A percentile compares a stretch with the other conserved stretches of the same genome.
Conservation (phyloP, 1,140 invertebrate genomes). For the Drosophila erecta region DNA sequence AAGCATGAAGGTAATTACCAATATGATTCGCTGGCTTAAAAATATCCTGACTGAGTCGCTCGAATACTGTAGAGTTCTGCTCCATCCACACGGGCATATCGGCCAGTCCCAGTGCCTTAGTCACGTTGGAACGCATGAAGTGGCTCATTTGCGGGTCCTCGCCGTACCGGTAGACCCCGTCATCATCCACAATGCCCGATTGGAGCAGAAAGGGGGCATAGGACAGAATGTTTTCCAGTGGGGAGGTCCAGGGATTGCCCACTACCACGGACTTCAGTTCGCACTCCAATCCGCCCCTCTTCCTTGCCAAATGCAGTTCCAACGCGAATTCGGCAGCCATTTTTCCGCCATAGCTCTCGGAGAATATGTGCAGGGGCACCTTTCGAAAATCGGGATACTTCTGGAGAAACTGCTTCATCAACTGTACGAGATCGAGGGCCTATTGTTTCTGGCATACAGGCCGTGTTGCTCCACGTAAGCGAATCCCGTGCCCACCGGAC, state of each 20-base stretch:
- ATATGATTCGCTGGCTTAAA: conserved; percentile 93
- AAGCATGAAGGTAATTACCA: conserved; percentile 83
- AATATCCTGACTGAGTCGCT: conserved; percentile 88
- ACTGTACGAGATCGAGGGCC: conserved; percentile 90
- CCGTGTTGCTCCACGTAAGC: conserved; percentile 89
- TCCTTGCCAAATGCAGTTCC: conserved; percentile 86
- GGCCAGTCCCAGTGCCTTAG: conserved; percentile 87
- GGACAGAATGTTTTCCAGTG: conserved; percentile 91
- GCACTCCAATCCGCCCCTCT: conserved; percentile 87
- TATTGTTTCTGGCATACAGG: conserved; percentile 88
- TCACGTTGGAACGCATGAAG: conserved; percentile 91
- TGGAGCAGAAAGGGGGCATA: conserved; percentile 89
- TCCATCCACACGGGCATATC: conserved; percentile 87
- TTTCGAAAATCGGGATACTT: conserved; percentile 88
- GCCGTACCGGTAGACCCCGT: conserved; percentile 83
- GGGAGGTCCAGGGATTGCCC: conserved; percentile 95
- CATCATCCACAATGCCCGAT: conserved; percentile 87
- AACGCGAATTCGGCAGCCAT: conserved; percentile 93
- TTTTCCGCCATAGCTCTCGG: conserved; percentile 96
- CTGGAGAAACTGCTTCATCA: conserved; percentile 88
- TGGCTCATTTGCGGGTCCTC: conserved; percentile 83
- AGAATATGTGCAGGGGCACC: conserved; percentile 92
- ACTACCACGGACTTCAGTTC: conserved; percentile 92
- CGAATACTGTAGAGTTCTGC: conserved; percentile 88
- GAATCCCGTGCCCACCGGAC: conserved; percentile 94